These are phyloP conservation scores for Platerodrilus igneus DNA, from an alignment of 2,888 invertebrate species.

Conservation along the genomic window DNA sequence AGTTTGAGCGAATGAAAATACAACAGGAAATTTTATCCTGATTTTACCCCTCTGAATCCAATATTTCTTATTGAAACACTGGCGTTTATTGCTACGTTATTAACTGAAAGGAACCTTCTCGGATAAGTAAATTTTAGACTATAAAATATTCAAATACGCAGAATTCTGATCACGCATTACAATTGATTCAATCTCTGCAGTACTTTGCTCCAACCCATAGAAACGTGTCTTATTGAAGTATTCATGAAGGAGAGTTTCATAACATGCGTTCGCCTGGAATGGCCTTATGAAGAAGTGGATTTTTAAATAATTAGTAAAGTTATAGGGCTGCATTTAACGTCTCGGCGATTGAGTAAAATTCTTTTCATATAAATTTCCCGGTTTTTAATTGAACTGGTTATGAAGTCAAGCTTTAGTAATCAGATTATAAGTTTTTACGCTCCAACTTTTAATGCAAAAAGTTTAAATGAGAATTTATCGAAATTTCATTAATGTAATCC, in stretches of 20 bases:
- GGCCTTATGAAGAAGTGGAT: conserved; percentile 7
- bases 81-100: too few species aligned
- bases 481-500: conserved; percentile 24
- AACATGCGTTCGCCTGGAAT: conserved; percentile 9
- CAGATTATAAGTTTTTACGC: conserved; percentile 23
- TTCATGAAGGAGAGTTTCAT: too few species aligned
- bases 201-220: conserved; percentile 21
- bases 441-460: conserved; percentile 20
- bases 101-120: too few species aligned
- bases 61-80: conserved; percentile 6
- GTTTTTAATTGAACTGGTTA: conserved; percentile 18
- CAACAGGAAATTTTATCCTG: conserved; percentile 33
- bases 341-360: background rate
- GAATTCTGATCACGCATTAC: conserved; percentile 25
- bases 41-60: conserved; percentile 2
- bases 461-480: conserved; percentile 23
- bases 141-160: conserved; percentile 6
- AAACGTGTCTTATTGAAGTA: conserved; percentile 23
- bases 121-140: too few species aligned
- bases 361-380: conserved; percentile 9
- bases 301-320: background rate
- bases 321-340: background rate
- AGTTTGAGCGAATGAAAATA: conserved; percentile 31
- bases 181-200: conserved; percentile 25
- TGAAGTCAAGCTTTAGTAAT: conserved; percentile 14